Evolutionary conservation across 2,797 vertebrate species (phyloP).

Genomic region (Argya squamiceps): DNA sequence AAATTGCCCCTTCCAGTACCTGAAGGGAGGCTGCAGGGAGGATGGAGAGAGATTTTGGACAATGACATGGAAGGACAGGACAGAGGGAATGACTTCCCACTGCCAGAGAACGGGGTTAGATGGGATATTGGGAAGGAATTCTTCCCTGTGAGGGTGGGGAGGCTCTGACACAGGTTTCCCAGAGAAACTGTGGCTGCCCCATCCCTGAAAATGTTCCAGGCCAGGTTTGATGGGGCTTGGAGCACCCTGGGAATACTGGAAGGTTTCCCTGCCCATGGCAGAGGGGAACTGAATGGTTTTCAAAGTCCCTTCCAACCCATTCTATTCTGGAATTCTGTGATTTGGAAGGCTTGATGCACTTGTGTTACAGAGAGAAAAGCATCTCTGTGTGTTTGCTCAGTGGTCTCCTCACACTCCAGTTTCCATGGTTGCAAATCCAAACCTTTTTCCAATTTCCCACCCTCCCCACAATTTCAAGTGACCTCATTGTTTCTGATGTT

Average conservation of each 20-base stretch:
- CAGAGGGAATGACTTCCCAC: not conserved
- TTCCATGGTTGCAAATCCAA: not conserved
- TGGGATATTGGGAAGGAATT: not conserved
- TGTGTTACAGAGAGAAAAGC: not conserved
- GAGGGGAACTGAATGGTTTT: not conserved
- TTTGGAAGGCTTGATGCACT: not conserved
- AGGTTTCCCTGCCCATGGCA: not conserved
- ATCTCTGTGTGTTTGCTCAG: accelerated
- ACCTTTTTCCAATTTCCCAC: not conserved
- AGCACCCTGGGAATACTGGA: not conserved
- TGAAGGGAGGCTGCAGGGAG: not conserved
- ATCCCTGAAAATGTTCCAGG: not conserved
- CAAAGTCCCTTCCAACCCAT: not conserved
- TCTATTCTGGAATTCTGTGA: not conserved
- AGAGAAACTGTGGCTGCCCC: not conserved
- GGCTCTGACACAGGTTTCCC: not conserved
- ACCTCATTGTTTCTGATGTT: not conserved
- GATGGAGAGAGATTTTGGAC: not conserved
- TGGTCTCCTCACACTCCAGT: not conserved
- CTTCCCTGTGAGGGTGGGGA: accelerated
- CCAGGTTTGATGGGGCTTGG: accelerated
- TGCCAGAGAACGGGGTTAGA: accelerated
- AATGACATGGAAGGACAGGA: accelerated
- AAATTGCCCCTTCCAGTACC: not conserved
- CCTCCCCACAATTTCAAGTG: not conserved